Conservation (phyloP, 2,113 vertebrate species). For the Pelodiscus sinensis region DNA sequence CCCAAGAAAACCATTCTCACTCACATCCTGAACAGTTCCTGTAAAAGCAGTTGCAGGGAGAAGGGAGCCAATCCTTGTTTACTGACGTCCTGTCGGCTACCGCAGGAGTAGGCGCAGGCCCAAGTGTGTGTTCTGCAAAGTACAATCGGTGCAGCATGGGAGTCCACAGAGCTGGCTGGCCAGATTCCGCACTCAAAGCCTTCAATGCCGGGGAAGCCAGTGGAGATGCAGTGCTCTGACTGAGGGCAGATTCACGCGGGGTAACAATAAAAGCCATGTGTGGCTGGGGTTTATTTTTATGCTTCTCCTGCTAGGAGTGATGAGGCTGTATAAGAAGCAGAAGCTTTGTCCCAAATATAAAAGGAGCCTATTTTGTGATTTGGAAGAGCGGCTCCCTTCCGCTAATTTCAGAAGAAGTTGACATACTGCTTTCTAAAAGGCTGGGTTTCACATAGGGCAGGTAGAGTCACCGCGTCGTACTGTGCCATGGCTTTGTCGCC, state of each 20-base stretch:
- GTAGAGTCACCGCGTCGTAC: rapidly evolving
- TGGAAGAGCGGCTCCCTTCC: neutral
- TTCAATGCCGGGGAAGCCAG: neutral
- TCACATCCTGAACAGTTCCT: neutral
- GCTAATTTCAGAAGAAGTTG: neutral
- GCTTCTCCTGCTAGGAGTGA: neutral
- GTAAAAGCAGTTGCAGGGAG: neutral
- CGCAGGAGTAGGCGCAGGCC: neutral
- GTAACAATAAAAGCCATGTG: neutral
- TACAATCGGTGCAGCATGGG: neutral
- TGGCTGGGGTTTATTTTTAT: neutral
- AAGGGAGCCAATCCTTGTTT: neutral
- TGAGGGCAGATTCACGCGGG: neutral
- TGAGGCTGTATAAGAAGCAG: neutral
- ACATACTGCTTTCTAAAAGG: neutral
- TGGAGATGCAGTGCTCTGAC: neutral
- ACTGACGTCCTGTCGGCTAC: neutral
- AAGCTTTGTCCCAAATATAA: neutral
- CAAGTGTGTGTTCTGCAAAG: neutral
- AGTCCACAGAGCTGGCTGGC: neutral
- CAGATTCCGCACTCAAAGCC: rapidly evolving
- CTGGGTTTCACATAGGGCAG: slow-evolving; percentile 36
- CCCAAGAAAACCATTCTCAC: slow-evolving; percentile 12
- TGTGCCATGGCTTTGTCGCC: neutral
- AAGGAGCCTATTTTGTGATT: neutral